phyloP scores from a whole-genome alignment of 2,888 invertebrate genomes.

The Lamproptera curius region DNA sequence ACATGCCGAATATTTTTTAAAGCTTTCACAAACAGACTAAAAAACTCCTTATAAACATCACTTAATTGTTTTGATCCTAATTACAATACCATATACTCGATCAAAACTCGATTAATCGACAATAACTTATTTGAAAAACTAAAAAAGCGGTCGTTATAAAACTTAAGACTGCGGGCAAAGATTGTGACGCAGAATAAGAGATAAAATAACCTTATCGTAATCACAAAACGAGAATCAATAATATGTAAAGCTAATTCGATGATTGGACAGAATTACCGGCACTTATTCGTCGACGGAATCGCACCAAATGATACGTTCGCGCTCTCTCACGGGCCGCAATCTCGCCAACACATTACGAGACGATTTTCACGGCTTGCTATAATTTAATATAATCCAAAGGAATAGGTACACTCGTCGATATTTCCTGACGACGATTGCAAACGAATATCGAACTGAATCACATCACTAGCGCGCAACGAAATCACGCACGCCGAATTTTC shows the following conservation, averaged over 20 bases:
- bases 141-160: too few species aligned
- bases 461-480: constrained; percentile 17
- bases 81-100: too few species aligned
- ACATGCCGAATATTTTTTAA: too few species aligned
- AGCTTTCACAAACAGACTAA: too few species aligned
- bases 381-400: constrained; percentile 78
- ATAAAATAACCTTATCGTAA: neutral
- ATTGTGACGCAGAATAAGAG: neutral
- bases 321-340: constrained; percentile 70
- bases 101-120: too few species aligned
- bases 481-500: too few species aligned
- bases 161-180: too few species aligned
- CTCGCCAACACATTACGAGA: constrained; percentile 71
- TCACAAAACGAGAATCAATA: constrained; percentile 56
- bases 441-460: constrained; percentile 34
- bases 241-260: constrained; percentile 68
- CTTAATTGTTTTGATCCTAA: too few species aligned
- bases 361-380: constrained; percentile 76
- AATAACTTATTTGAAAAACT: too few species aligned
- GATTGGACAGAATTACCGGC: constrained; percentile 65
- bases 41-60: too few species aligned
- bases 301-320: constrained; percentile 64
- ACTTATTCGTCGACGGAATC: constrained; percentile 57
- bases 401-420: constrained; percentile 62
- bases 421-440: constrained; percentile 34